These are phyloP conservation scores for Caenorhabditis macrosperma DNA, from an alignment of 2,888 invertebrate species.

Conservation along the genomic window DNA sequence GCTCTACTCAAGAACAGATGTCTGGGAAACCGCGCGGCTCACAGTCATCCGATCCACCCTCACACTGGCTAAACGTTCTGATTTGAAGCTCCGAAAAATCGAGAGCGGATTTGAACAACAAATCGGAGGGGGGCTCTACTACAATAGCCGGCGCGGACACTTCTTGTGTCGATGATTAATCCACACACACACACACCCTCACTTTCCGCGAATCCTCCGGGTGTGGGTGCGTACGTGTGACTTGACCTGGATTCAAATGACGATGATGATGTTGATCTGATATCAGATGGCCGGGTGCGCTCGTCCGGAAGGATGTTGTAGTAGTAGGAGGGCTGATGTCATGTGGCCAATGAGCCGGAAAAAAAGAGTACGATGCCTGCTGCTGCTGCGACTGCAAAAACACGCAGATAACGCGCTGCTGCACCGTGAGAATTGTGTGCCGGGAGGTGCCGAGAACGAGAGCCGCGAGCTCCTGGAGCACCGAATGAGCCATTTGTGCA, in stretches of 20 bases:
- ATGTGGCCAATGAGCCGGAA: conserved; percentile 31
- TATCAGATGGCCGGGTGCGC: conserved; percentile 11
- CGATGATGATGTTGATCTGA: conserved; percentile 42
- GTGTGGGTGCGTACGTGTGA: conserved; percentile 16
- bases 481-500: too few relatives aligned
- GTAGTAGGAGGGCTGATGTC: conserved; percentile 25
- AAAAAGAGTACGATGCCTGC: conserved; percentile 37
- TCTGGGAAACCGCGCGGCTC: too few relatives aligned
- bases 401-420: conserved; percentile 6
- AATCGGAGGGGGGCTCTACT: neutral
- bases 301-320: conserved; percentile 29
- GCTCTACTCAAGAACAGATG: too few relatives aligned
- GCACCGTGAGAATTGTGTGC: conserved; percentile 29
- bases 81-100: neutral
- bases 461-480: too few relatives aligned
- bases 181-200: conserved; percentile 3
- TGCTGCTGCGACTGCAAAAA: conserved; percentile 12
- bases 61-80: neutral
- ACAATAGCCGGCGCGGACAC: neutral
- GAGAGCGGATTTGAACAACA: too few relatives aligned
- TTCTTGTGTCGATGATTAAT: neutral
- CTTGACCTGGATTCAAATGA: conserved; percentile 32
- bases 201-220: conserved; percentile 1
- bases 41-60: too few relatives aligned
- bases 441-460: too few relatives aligned